Evolutionary conservation across 2,113 vertebrate genomes (phyloP).

Genomic region (Megaleporinus macrocephalus): DNA sequence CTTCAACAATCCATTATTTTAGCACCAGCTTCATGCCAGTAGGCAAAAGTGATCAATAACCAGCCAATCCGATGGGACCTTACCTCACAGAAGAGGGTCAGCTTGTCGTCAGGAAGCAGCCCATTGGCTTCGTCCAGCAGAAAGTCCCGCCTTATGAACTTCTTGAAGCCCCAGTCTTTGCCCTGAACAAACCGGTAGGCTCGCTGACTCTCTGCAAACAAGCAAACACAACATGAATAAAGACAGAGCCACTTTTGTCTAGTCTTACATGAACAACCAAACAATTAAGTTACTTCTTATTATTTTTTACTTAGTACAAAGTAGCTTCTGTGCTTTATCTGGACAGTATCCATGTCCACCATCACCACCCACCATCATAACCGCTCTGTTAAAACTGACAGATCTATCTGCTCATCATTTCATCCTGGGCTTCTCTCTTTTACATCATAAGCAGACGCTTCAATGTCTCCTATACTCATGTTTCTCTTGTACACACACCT

Average conservation of each 20-base stretch:
- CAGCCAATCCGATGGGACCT: conserved; percentile 36
- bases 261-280: neutral
- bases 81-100: conserved; percentile 94
- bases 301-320: neutral
- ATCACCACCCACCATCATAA: neutral
- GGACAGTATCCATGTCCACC: neutral
- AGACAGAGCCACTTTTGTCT: neutral
- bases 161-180: conserved; percentile 96
- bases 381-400: neutral
- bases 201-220: conserved; percentile 86
- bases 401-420: neutral
- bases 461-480: neutral
- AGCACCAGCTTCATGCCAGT: no score
- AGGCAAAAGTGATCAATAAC: no score
- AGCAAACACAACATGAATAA: neutral
- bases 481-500: neutral
- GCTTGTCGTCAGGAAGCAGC: conserved; percentile 90
- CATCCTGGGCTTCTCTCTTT: neutral
- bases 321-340: neutral
- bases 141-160: conserved; percentile 92
- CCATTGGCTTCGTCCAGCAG: conserved; percentile 90
- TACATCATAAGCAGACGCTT: neutral
- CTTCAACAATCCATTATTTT: no score
- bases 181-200: conserved; percentile 92
- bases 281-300: neutral